Evolutionary conservation across 2,888 invertebrate genomes (phyloP).

Genomic region (Pseudococcus jackbeardsleyi): DNA sequence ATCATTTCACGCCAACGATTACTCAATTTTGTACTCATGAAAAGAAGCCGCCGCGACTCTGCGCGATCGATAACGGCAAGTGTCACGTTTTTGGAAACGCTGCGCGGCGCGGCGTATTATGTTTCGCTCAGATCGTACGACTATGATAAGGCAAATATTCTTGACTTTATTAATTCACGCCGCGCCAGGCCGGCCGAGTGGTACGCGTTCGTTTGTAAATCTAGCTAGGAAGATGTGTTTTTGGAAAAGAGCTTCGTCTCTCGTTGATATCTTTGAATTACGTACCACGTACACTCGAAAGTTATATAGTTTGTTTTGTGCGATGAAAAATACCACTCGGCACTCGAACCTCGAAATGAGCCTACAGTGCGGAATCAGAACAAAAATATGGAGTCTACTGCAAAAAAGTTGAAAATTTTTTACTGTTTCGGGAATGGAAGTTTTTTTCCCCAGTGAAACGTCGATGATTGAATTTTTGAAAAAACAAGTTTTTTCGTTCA

Average conservation of each 20-base stretch:
- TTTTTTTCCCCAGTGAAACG: no score
- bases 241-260: neutral
- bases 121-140: neutral
- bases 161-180: conserved; percentile 7
- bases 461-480: no score
- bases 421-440: no score
- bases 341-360: no score
- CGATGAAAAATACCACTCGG: no score
- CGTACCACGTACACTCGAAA: no score
- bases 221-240: neutral
- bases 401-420: no score
- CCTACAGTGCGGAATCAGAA: no score
- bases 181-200: neutral
- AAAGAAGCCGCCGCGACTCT: neutral
- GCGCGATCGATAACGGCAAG: conserved; percentile 2
- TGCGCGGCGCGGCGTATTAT: neutral
- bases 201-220: neutral
- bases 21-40: neutral
- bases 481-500: no score
- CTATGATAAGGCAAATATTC: neutral
- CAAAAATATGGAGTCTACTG: no score
- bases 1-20: neutral
- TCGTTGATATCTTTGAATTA: no score
- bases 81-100: conserved; percentile 15
- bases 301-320: no score